phyloP scores from a whole-genome alignment of 2,797 vertebrate genomes.

The Setipinna tenuifilis region DNA sequence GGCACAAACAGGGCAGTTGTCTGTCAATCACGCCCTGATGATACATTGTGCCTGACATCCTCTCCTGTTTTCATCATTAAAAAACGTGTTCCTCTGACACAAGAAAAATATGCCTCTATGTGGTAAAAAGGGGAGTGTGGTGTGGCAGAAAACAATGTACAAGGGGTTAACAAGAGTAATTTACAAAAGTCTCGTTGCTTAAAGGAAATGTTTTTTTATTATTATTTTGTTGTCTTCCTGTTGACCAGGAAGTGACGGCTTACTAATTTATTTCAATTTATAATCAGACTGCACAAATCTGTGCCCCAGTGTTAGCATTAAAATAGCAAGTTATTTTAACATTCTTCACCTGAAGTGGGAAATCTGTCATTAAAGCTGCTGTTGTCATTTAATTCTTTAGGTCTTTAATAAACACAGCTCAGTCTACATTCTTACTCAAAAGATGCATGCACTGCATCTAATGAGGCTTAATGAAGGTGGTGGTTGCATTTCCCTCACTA shows the following conservation, averaged over 20 bases:
- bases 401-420: neutral
- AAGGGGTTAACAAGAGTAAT: neutral
- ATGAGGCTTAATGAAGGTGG: neutral
- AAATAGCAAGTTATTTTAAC: too few species aligned
- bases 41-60: conserved; percentile 49
- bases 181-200: neutral
- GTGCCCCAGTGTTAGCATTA: too few species aligned
- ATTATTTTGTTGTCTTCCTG: neutral
- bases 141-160: too few species aligned
- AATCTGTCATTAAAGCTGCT: neutral
- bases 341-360: neutral
- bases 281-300: too few species aligned
- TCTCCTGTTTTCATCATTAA: conserved; percentile 39
- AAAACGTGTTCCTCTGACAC: too few species aligned
- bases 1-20: conserved; percentile 58
- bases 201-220: neutral
- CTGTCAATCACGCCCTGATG: conserved; percentile 66
- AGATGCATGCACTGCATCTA: neutral
- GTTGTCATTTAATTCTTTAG: neutral
- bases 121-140: too few species aligned
- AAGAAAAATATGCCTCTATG: too few species aligned
- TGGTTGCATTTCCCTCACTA: neutral
- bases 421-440: neutral
- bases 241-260: too few species aligned
- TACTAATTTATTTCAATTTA: too few species aligned